Percentiles rank a stretch among this genome's conserved stretches.
Conservation (phyloP, 2,888 invertebrate species). For the Thelaira solivaga region DNA sequence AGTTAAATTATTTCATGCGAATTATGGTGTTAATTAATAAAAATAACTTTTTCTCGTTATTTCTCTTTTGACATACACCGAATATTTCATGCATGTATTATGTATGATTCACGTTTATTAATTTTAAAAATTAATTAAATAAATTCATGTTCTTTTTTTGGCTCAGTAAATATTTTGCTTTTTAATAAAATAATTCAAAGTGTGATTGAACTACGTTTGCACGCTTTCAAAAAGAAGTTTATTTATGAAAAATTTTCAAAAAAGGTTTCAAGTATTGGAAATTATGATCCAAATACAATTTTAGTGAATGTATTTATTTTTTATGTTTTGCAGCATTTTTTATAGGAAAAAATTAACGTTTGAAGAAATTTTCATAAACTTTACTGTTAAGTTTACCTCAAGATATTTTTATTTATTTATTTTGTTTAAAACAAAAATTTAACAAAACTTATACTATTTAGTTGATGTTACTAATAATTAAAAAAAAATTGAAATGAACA, state of each 20-base stretch:
- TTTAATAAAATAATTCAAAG: neutral
- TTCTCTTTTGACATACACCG: neutral
- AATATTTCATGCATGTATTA: neutral
- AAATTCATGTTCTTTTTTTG: neutral
- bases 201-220: neutral
- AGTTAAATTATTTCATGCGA: neutral
- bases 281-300: too few relatives aligned
- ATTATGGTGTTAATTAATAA: conserved; percentile 41
- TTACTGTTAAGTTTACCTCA: too few relatives aligned
- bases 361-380: too few relatives aligned
- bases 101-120: neutral
- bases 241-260: neutral
- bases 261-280: neutral
- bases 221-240: neutral
- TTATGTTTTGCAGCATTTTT: too few relatives aligned
- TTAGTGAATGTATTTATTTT: too few relatives aligned
- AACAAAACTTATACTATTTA: too few relatives aligned
- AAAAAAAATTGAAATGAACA: too few relatives aligned
- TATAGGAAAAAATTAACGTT: too few relatives aligned
- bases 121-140: neutral
- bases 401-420: too few relatives aligned
- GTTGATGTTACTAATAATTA: too few relatives aligned
- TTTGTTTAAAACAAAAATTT: too few relatives aligned
- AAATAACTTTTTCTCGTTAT: neutral
- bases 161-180: neutral